Percentiles rank a stretch among this genome's conserved stretches.
Conservation (phyloP, 53 echinoderm and acorn worm species). For the Zoroaster sp. region DNA sequence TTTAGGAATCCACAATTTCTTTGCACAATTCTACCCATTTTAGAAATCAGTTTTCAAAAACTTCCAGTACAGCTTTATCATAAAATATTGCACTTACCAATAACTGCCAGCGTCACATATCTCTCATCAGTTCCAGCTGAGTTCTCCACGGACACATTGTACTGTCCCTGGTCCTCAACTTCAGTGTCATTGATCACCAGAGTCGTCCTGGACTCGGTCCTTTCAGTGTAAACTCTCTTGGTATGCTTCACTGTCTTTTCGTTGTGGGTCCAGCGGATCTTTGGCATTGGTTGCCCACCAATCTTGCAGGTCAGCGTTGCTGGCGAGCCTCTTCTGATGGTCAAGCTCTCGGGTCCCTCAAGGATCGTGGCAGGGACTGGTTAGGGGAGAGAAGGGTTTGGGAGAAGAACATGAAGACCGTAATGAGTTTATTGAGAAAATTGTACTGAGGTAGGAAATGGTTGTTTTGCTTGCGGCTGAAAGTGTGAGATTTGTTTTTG, state of each 20-base stretch:
- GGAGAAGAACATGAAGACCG: too few relatives aligned
- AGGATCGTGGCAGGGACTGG: slow-evolving; percentile 87
- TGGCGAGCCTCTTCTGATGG: slow-evolving; percentile 75
- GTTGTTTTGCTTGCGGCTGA: too few relatives aligned
- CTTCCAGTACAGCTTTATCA: background rate
- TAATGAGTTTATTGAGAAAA: too few relatives aligned
- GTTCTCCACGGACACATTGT: slow-evolving; percentile 85
- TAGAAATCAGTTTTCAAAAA: too few relatives aligned
- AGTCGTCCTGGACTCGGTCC: slow-evolving; percentile 66
- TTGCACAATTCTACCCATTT: background rate
- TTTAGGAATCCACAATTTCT: background rate
- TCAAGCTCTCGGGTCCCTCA: slow-evolving; percentile 85
- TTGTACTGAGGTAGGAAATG: too few relatives aligned
- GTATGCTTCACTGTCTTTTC: slow-evolving; percentile 79
- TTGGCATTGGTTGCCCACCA: slow-evolving; percentile 79
- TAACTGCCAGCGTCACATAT: slow-evolving; percentile 72
- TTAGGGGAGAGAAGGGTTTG: background rate
- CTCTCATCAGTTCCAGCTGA: slow-evolving; percentile 79
- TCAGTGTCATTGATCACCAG: slow-evolving; percentile 78
- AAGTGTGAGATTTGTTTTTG: too few relatives aligned
- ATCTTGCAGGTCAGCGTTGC: slow-evolving; percentile 78
- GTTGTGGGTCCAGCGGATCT: slow-evolving; percentile 79
- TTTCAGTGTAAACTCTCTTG: slow-evolving; percentile 71
- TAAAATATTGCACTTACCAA: slow-evolving; percentile 61
- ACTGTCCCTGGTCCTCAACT: slow-evolving; percentile 84